Percentiles rank a stretch among this genome's conserved stretches.
Evolutionary conservation across 2,113 vertebrate species (phyloP).

Genomic region (Puma concolor): DNA sequence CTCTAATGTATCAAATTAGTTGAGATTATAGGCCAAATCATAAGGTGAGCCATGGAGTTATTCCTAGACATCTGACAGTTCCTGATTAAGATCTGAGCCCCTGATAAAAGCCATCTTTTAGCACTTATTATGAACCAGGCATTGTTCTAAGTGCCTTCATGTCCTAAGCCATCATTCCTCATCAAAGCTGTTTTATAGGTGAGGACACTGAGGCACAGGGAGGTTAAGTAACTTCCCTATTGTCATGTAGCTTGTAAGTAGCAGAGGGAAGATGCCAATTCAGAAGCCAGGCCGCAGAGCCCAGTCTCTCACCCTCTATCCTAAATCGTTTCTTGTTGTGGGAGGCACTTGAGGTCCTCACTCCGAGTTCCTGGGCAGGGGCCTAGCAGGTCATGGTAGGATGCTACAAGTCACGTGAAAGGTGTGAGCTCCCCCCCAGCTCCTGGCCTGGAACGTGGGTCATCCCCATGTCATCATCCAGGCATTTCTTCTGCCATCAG

Average conservation of each 20-base stretch:
- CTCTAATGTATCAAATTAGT: neutral
- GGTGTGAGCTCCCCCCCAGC: neutral
- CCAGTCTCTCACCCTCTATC: neutral
- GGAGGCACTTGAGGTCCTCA: neutral
- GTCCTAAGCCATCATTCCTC: neutral
- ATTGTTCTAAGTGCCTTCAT: neutral
- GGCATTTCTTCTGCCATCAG: neutral
- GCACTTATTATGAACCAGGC: neutral
- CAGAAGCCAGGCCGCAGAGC: neutral
- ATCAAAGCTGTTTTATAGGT: neutral
- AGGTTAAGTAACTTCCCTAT: too few relatives aligned
- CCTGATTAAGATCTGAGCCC: neutral
- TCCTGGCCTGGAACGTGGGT: neutral
- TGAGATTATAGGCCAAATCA: neutral
- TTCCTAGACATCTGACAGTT: neutral
- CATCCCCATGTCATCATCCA: neutral
- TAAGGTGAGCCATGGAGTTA: neutral
- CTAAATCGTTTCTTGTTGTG: rapidly evolving
- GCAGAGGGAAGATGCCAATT: neutral
- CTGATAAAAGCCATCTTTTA: neutral
- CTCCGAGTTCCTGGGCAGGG: neutral
- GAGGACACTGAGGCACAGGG: neutral
- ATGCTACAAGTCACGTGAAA: neutral
- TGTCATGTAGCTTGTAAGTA: neutral
- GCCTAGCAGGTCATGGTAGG: too few relatives aligned